phyloP scores from a whole-genome alignment of 2,797 vertebrate genomes.

The Triplophysa yarkandensis region DNA sequence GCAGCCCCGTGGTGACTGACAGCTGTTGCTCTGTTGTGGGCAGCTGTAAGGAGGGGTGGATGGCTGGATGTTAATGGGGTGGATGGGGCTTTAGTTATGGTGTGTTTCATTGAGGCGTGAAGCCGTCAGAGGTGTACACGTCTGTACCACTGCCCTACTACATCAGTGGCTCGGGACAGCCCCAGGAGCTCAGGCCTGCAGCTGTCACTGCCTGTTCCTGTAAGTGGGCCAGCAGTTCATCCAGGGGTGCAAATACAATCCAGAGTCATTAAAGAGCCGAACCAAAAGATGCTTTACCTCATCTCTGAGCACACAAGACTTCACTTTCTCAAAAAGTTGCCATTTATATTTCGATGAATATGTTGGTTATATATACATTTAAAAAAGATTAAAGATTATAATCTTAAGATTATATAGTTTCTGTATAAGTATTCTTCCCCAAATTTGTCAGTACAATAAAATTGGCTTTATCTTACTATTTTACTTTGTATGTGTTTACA shows the following conservation, averaged over 20 bases:
- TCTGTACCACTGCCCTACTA: conserved; percentile 58
- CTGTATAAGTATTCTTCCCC: no score
- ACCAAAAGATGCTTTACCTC: not conserved
- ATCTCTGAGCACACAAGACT: conserved; percentile 6
- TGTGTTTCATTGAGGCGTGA: conserved; percentile 45
- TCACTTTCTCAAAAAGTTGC: no score
- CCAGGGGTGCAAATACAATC: conserved; percentile 70
- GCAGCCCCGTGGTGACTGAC: conserved; percentile 48
- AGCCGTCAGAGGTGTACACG: conserved; percentile 64
- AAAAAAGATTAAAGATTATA: no score
- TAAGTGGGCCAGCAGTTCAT: conserved; percentile 65
- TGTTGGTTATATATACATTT: no score
- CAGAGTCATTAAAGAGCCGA: conserved; percentile 66
- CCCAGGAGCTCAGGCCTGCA: conserved; percentile 19
- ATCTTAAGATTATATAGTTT: no score
- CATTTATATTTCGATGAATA: no score
- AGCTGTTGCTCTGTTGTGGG: conserved; percentile 51
- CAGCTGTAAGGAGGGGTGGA: conserved; percentile 35
- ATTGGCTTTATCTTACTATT: no score
- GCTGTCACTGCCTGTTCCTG: conserved; percentile 60
- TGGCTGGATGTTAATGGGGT: conserved; percentile 26
- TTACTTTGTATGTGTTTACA: no score
- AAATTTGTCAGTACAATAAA: no score
- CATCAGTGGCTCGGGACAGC: conserved; percentile 35
- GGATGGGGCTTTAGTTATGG: conserved; percentile 39